Evolutionary conservation across 2,797 vertebrate species (phyloP).

Genomic region (Cygnus olor): DNA sequence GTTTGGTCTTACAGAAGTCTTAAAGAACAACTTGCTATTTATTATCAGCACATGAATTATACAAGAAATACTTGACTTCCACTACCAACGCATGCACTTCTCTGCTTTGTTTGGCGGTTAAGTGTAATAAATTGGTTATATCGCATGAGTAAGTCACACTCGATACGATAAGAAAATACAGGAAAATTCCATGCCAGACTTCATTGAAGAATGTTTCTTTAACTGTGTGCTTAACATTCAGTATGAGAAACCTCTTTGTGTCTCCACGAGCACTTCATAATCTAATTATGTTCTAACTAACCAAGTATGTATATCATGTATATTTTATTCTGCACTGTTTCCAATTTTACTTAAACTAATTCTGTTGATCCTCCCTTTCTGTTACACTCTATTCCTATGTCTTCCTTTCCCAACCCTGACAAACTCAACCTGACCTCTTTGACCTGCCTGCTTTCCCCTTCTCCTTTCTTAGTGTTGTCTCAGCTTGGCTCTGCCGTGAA

Average conservation of each 20-base stretch:
- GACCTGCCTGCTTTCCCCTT: constrained; percentile 77
- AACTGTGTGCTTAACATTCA: constrained; percentile 24
- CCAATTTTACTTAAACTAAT: constrained; percentile 69
- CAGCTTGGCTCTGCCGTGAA: constrained; percentile 97
- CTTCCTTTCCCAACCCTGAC: constrained; percentile 71
- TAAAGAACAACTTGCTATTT: not conserved
- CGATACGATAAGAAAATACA: not conserved
- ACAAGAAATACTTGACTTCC: not conserved
- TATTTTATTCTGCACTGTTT: constrained; percentile 65
- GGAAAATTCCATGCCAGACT: constrained; percentile 34
- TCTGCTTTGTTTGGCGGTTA: constrained; percentile 16
- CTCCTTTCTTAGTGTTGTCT: constrained; percentile 92
- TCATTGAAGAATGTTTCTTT: constrained; percentile 46
- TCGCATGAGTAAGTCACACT: not conserved
- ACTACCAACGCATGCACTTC: not conserved
- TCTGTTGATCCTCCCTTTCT: constrained; percentile 64
- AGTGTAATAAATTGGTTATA: not conserved
- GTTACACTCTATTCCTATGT: constrained; percentile 67
- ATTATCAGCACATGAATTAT: not conserved
- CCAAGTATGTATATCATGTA: constrained; percentile 33
- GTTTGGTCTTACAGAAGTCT: constrained; percentile 52
- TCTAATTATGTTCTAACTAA: constrained; percentile 56
- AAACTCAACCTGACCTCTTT: constrained; percentile 65
- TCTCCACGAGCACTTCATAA: constrained; percentile 47
- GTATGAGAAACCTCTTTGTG: constrained; percentile 29